A percentile compares a stretch with the other conserved stretches of the same genome.
These are phyloP conservation scores for Cybosia mesomella DNA, from an alignment of 2,888 invertebrate genomes.

Conservation along the genomic window DNA sequence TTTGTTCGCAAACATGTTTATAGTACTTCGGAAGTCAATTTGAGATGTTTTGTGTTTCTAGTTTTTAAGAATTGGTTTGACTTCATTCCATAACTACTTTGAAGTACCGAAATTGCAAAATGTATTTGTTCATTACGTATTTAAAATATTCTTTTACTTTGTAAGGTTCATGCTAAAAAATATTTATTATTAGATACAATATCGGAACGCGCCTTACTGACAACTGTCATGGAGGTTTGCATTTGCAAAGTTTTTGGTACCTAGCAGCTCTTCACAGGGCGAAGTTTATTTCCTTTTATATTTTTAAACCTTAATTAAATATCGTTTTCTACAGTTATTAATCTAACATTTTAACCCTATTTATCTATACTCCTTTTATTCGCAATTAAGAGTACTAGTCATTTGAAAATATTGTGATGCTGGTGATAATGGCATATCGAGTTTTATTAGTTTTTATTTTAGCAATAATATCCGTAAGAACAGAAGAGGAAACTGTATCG, in stretches of 20 bases:
- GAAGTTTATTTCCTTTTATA: constrained; percentile 33
- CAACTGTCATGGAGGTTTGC: constrained; percentile 37
- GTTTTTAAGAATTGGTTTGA: neutral
- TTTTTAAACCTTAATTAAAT: constrained; percentile 25
- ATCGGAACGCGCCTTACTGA: constrained; percentile 23
- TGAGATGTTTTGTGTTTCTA: neutral
- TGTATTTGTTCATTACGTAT: neutral
- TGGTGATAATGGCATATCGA: constrained; percentile 77
- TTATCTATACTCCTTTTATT: constrained; percentile 29
- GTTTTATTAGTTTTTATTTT: constrained; percentile 77
- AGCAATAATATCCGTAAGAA: constrained; percentile 76
- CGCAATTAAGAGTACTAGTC: constrained; percentile 57
- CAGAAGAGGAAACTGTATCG: constrained; percentile 71
- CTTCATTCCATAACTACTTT: neutral
- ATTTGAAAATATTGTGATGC: constrained; percentile 68
- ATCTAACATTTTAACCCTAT: constrained; percentile 20
- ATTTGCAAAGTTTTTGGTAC: constrained; percentile 21
- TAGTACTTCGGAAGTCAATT: neutral
- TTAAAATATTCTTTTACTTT: no score
- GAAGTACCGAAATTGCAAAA: neutral
- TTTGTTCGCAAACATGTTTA: neutral
- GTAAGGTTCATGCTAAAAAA: neutral
- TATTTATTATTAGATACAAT: neutral
- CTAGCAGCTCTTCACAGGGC: constrained; percentile 17
- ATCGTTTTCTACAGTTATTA: constrained; percentile 24